phyloP scores from a whole-genome alignment of 2,888 invertebrate species.

The Chrysina gloriosa region DNA sequence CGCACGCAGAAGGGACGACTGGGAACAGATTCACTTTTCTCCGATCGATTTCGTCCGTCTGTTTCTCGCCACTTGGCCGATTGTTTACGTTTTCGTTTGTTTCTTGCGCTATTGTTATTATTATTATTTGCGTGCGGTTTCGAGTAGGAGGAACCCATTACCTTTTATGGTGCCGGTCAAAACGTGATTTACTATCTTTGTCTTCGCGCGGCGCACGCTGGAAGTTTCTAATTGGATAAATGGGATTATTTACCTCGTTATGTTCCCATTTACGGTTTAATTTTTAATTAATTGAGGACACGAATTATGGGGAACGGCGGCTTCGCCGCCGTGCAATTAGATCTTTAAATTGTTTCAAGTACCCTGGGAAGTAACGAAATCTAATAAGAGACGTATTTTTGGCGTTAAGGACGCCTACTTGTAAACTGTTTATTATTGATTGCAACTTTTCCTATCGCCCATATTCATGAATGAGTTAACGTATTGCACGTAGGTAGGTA shows the following conservation, averaged over 20 bases:
- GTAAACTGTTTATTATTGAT: constrained; percentile 30
- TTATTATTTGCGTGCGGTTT: constrained; percentile 23
- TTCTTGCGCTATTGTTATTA: constrained; percentile 17
- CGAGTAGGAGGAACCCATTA: constrained; percentile 30
- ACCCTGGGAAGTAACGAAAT: not conserved
- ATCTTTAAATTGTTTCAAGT: not conserved
- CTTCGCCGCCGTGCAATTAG: not conserved
- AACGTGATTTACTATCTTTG: constrained; percentile 28
- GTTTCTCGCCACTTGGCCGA: constrained; percentile 1
- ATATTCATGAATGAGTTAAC: not conserved
- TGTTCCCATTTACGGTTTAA: constrained; percentile 4
- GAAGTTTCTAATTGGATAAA: not conserved
- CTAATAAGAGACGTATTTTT: constrained; percentile 2
- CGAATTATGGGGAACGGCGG: not conserved
- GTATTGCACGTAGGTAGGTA: not conserved
- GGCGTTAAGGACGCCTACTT: constrained; percentile 12
- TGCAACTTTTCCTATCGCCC: constrained; percentile 12
- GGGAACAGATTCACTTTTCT: constrained; percentile 26
- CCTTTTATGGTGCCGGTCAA: constrained; percentile 30
- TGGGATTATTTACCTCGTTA: constrained; percentile 27
- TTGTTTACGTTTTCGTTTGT: constrained; percentile 25
- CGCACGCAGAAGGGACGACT: constrained; percentile 10
- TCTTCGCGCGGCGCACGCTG: not conserved
- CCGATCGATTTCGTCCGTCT: constrained; percentile 28
- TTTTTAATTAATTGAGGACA: constrained; percentile 15